A percentile compares a stretch with the other conserved stretches of the same genome.
Evolutionary conservation across 2,888 invertebrate species (phyloP).

Genomic region (Cataglyphis cursor): DNA sequence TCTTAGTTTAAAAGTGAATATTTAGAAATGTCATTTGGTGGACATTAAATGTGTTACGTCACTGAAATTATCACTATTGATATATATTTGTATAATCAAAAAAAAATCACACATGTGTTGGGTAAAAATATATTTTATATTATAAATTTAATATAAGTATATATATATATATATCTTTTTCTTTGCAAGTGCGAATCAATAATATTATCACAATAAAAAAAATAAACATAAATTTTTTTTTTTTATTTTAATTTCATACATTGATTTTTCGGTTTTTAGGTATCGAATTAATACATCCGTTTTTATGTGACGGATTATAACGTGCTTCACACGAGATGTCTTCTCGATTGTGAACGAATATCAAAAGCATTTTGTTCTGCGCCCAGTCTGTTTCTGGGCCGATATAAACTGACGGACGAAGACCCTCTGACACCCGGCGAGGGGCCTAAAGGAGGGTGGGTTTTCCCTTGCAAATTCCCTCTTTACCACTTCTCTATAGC

Average conservation of each 20-base stretch:
- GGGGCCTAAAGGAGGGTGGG: constrained; percentile 63
- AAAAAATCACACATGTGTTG: background rate
- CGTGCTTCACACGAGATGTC: constrained; percentile 27
- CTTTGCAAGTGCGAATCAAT: background rate
- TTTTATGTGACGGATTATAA: background rate
- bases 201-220: background rate
- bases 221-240: background rate
- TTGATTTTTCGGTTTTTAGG: background rate
- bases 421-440: constrained; percentile 81
- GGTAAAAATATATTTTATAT: constrained; percentile 3
- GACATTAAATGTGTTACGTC: background rate
- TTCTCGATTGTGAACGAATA: constrained; percentile 60
- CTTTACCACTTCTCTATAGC: constrained; percentile 83
- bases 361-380: constrained; percentile 64
- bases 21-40: background rate
- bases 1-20: background rate
- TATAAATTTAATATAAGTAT: background rate
- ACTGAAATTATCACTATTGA: background rate
- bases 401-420: constrained; percentile 74
- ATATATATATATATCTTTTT: background rate
- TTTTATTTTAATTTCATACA: background rate
- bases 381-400: constrained; percentile 68
- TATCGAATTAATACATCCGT: background rate
- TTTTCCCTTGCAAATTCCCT: constrained; percentile 85
- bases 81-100: background rate